Percentiles rank a stretch among this genome's conserved stretches.
Evolutionary conservation across 1,140 invertebrate genomes (phyloP).

Genomic region (Sarcophaga peregrina): DNA sequence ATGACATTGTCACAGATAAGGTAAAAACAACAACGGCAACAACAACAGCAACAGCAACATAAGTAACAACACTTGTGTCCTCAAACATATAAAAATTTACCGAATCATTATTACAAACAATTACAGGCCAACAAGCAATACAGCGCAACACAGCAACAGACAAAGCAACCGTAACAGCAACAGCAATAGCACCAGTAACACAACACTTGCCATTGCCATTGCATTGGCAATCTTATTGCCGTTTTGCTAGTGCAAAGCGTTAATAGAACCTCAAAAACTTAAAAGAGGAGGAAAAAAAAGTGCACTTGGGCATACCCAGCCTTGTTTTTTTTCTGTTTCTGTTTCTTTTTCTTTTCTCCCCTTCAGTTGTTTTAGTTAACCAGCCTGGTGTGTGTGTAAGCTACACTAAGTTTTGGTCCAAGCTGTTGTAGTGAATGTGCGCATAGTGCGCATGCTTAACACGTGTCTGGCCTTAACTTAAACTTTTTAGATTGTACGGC

Average conservation of each 20-base stretch:
- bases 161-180: too few species aligned
- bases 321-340: not conserved
- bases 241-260: not conserved
- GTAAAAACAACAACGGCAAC: not conserved
- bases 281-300: not conserved
- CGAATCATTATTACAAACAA: conserved; percentile 3
- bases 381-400: not conserved
- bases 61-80: conserved; percentile 10
- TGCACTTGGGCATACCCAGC: not conserved
- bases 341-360: too few species aligned
- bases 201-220: not conserved
- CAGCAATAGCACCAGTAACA: not conserved
- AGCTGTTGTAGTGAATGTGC: not conserved
- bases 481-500: conserved; percentile 31
- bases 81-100: not conserved
- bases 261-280: not conserved
- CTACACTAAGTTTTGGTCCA: too few species aligned
- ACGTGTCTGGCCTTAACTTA: conserved; percentile 38
- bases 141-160: too few species aligned
- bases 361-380: not conserved
- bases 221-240: not conserved
- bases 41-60: not conserved
- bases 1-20: conserved; percentile 22
- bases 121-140: not conserved
- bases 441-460: conserved; percentile 36